Conservation (phyloP, 1,140 invertebrate genomes). For the Macrotrachela quadricornifera region DNA sequence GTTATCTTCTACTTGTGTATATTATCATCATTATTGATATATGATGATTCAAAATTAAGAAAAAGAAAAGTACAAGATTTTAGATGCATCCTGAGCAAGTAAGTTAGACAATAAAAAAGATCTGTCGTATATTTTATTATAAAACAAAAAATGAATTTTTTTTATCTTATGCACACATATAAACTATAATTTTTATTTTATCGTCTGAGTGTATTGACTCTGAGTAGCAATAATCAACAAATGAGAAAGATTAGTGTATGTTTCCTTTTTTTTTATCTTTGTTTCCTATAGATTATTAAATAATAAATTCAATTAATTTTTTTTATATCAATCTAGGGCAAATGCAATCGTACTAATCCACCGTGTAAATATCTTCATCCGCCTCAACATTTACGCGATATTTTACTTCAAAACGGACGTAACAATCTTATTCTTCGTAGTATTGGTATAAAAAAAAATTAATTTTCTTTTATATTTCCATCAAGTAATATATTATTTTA, state of each 20-base stretch:
- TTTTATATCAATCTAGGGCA: conserved; percentile 46
- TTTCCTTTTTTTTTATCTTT: conserved; percentile 11
- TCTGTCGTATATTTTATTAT: too few relatives aligned
- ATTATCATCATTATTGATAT: too few relatives aligned
- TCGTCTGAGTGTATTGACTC: too few relatives aligned
- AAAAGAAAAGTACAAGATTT: too few relatives aligned
- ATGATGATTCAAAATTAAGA: too few relatives aligned
- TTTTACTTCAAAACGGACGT: conserved; percentile 92
- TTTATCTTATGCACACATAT: too few relatives aligned
- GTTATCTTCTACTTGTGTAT: too few relatives aligned
- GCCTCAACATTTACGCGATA: conserved; percentile 96
- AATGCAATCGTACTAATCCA: conserved; percentile 97
- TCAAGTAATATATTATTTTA: background rate
- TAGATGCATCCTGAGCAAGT: too few relatives aligned
- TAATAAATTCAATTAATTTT: background rate
- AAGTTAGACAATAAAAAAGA: too few relatives aligned
- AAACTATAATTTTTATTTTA: too few relatives aligned
- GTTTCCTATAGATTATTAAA: conserved; percentile 16
- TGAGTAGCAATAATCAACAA: too few relatives aligned
- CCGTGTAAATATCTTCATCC: conserved; percentile 99
- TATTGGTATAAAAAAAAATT: background rate
- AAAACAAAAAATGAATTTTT: too few relatives aligned
- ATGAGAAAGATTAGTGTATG: background rate
- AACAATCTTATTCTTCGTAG: conserved; percentile 72
- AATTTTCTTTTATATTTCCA: background rate